Conservation (phyloP, 2,113 vertebrate genomes). For the Emydura subglobosa region DNA sequence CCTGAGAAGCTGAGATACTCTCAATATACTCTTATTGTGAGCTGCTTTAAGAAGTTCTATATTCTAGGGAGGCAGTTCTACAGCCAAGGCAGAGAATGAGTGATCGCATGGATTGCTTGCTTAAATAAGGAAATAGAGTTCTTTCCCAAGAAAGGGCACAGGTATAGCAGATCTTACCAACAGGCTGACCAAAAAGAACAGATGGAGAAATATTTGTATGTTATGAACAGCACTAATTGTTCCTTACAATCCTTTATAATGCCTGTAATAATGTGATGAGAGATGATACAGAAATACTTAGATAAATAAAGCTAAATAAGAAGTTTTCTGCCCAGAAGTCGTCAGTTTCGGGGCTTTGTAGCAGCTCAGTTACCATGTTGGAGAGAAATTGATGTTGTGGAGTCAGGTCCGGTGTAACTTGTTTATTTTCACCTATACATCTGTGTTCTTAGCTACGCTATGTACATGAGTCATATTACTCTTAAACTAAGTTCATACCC, state of each 20-base stretch:
- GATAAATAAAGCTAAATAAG: fast-evolving
- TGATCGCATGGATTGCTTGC: neutral
- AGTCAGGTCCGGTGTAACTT: neutral
- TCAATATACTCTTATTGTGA: neutral
- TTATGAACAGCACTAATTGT: neutral
- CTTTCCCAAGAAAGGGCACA: neutral
- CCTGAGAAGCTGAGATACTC: neutral
- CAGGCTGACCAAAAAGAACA: neutral
- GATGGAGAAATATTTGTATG: neutral
- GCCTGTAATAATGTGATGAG: neutral
- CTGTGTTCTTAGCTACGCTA: neutral
- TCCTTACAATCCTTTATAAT: fast-evolving
- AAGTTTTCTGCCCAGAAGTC: neutral
- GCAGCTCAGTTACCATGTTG: neutral
- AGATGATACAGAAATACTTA: neutral
- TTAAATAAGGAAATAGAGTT: neutral
- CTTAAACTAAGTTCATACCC: neutral
- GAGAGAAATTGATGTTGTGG: neutral
- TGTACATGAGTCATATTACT: neutral
- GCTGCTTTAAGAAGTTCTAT: neutral
- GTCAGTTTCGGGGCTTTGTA: neutral
- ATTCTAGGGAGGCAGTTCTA: neutral
- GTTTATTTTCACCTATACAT: neutral
- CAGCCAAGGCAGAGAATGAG: neutral
- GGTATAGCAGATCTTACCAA: neutral